Evolutionary conservation across 2,797 vertebrate species (phyloP).

Genomic region (Nyctalus aviator): DNA sequence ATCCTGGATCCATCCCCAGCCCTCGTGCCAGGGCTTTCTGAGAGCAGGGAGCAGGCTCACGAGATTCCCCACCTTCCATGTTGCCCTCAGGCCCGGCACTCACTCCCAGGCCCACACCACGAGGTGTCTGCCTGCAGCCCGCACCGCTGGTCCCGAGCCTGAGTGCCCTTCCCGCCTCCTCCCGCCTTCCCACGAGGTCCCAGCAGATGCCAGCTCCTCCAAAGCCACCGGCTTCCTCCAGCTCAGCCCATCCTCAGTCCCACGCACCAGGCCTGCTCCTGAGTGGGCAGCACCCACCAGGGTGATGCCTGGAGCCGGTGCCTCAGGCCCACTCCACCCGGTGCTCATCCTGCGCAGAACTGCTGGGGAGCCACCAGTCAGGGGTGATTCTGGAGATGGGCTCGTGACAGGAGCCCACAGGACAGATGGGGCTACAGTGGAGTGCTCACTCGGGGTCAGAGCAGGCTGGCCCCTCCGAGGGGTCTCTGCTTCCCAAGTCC

Average conservation of each 20-base stretch:
- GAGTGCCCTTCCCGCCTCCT: rapidly evolving
- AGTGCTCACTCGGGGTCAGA: neutral
- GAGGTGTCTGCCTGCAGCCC: rapidly evolving
- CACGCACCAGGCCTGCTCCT: no score
- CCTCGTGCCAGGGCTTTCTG: neutral
- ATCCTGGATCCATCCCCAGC: neutral
- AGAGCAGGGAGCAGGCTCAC: neutral
- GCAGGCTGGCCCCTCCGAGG: neutral
- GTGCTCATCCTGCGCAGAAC: neutral
- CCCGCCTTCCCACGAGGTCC: neutral
- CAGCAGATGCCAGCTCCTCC: neutral
- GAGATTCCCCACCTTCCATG: neutral
- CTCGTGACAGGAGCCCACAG: rapidly evolving
- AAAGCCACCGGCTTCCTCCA: rapidly evolving
- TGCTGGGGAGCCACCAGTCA: neutral
- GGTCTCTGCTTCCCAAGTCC: neutral
- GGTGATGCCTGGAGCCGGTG: rapidly evolving
- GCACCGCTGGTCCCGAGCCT: neutral
- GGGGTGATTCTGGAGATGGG: neutral
- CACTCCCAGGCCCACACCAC: rapidly evolving
- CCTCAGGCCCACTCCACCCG: neutral
- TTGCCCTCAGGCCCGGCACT: rapidly evolving
- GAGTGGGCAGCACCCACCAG: neutral
- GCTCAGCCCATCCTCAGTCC: rapidly evolving
- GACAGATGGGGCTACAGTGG: neutral